These are phyloP conservation scores for Psilopogon haemacephalus DNA, from an alignment of 2,113 vertebrate species.

Conservation along the genomic window DNA sequence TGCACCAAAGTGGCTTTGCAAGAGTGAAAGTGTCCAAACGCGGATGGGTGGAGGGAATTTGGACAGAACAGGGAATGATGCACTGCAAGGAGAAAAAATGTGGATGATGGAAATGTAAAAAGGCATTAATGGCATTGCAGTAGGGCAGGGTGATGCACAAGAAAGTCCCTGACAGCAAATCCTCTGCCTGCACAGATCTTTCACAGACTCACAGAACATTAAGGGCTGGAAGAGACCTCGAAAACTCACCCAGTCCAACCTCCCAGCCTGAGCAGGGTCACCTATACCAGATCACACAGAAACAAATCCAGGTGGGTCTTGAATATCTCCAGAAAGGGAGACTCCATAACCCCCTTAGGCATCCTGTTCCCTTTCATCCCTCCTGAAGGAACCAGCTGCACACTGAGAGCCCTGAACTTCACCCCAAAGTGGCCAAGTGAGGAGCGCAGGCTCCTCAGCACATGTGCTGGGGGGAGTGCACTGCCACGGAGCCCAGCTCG, in stretches of 20 bases:
- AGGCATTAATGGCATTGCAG: background rate
- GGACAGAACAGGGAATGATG: background rate
- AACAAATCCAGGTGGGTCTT: too few species aligned
- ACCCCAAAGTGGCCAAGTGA: background rate
- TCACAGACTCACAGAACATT: background rate
- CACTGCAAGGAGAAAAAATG: background rate
- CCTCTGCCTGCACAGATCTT: background rate
- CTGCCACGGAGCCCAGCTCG: background rate
- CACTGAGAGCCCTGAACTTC: background rate
- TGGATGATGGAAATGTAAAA: background rate
- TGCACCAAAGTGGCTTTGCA: background rate
- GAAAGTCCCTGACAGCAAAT: background rate
- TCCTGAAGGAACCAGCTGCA: background rate
- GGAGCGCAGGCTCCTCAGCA: background rate
- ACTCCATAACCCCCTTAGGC: too few species aligned
- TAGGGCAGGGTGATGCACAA: background rate
- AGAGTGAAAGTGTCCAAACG: background rate
- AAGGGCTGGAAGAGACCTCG: too few species aligned
- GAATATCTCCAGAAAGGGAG: too few species aligned
- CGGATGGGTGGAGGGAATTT: accelerated
- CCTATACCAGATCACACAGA: too few species aligned
- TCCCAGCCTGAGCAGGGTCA: too few species aligned
- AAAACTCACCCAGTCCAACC: too few species aligned
- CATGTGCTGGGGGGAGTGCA: background rate
- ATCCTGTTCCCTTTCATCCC: background rate